Base-by-base conservation (phyloP, 2,113 vertebrate species). In the Coreoperca whiteheadi region DNA sequence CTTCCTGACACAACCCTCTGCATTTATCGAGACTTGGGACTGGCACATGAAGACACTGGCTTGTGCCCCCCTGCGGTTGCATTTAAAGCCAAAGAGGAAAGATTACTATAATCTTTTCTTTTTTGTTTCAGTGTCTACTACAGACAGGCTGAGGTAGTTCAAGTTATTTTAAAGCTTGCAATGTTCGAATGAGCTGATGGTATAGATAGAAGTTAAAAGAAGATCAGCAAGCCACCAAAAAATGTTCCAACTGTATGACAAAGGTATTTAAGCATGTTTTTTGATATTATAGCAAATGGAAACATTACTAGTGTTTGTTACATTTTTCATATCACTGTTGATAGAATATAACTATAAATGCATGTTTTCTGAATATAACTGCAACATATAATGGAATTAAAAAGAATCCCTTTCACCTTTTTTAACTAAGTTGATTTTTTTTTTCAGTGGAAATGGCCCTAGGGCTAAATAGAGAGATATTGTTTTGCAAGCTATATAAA, bases 401-500 rank as follows among this genome's bases (percentile, higher is more conserved):
- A 51, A 67, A 70, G 10, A 65, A 69, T 65, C 8, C 51, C 21
- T 25, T 41, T 69, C 8, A 60, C 15, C 1, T 61, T 20, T 25
- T 57, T 50, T 16, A 25, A 56, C 18, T 43, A 0, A 30, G 15
- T 4, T 7, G 1, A 18, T 6, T 41, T 59, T 39, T 15, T 25
- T 57, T 60, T 72, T 61, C n/a, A 43, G 32, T 41, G 30, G 8
- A 67, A 71, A 66, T 76, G 54, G 41, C 10, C n/a, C 2, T n/a
- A 1, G 15, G 43, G 25, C 43, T 74, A 77, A 89, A 83, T 18
- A 21, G 68, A 30, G 54, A 78, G 68, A 74, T 82, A 82, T 86
- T 90, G 78, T 90, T 81, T 85, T 85, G 74, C 68, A 30, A 67
- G 53, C 91, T 95, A 94, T 95, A 91, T 94, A 95, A 93, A 94